phyloP scores from a whole-genome alignment of 2,113 vertebrate genomes.

The Microtus ochrogaster region DNA sequence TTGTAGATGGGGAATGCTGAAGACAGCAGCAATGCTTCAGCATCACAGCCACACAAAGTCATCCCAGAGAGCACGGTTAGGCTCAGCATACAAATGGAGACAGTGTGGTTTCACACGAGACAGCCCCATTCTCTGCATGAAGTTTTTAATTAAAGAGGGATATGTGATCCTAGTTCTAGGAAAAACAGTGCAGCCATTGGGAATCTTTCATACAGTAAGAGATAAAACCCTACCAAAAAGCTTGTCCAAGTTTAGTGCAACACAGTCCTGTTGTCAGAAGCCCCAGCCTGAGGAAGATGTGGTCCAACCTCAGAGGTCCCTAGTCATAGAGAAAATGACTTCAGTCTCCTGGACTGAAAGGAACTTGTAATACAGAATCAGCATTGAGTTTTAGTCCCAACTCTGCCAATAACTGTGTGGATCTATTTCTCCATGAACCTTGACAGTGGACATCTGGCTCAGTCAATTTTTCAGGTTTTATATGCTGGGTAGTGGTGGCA shows the following conservation, averaged over 20 bases:
- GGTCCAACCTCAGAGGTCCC: background rate
- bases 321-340: background rate
- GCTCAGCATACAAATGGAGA: background rate
- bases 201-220: background rate
- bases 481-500: fast-evolving
- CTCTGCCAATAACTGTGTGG: background rate
- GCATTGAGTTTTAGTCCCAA: background rate
- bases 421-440: background rate
- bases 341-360: background rate
- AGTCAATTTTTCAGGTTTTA: background rate
- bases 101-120: background rate
- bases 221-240: background rate
- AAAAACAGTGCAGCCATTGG: background rate
- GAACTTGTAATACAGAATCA: background rate
- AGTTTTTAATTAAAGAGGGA: background rate
- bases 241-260: background rate
- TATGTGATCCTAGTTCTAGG: background rate
- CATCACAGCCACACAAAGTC: background rate
- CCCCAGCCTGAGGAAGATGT: background rate
- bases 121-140: background rate
- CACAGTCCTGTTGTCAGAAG: background rate
- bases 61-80: background rate
- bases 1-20: background rate
- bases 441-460: fast-evolving
- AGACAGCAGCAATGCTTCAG: background rate